A percentile compares a stretch with the other conserved stretches of the same genome.
Conservation (phyloP, 92 coral and sea anemone genomes). For the Porites evermanni region DNA sequence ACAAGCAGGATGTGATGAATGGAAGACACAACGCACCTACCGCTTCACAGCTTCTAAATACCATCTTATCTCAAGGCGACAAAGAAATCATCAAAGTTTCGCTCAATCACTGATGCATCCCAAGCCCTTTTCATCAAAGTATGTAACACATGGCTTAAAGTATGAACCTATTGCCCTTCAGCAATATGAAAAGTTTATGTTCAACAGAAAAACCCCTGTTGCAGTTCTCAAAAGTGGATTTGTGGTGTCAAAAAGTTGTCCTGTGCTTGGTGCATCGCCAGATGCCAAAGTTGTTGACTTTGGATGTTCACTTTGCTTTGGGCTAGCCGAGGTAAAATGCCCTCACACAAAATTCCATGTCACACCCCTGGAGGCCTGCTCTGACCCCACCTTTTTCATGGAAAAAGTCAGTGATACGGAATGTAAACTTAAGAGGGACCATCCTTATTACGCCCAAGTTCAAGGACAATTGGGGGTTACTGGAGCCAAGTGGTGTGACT, state of each 20-base stretch:
- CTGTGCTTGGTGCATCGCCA: too few relatives aligned
- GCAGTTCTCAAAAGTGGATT: slow-evolving; percentile 15
- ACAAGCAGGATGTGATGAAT: not conserved
- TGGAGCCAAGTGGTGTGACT: too few relatives aligned
- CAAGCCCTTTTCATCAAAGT: slow-evolving; percentile 47
- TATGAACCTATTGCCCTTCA: slow-evolving; percentile 62
- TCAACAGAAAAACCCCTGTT: slow-evolving; percentile 46
- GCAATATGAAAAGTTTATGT: slow-evolving; percentile 52
- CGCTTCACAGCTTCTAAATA: slow-evolving; percentile 3
- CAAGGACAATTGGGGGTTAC: slow-evolving; percentile 33
- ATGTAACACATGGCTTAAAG: slow-evolving; percentile 63
- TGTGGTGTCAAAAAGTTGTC: too few relatives aligned
- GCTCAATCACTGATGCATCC: slow-evolving; percentile 52
- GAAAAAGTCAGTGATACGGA: not conserved
- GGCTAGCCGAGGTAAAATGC: slow-evolving; percentile 69
- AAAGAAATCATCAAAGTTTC: slow-evolving; percentile 7
- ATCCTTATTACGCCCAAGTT: slow-evolving; percentile 45
- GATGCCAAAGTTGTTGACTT: slow-evolving; percentile 73
- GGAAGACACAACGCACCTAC: not conserved
- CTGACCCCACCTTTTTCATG: slow-evolving; percentile 35
- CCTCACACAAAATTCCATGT: slow-evolving; percentile 6
- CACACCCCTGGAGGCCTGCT: slow-evolving; percentile 67
- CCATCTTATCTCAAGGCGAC: not conserved
- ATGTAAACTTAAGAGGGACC: slow-evolving; percentile 26
- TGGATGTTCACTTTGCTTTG: slow-evolving; percentile 51